Evolutionary conservation across 2,113 vertebrate genomes (phyloP), one percentile per base, ranked within the genome.

Genomic region (Silurus asotus): DNA sequence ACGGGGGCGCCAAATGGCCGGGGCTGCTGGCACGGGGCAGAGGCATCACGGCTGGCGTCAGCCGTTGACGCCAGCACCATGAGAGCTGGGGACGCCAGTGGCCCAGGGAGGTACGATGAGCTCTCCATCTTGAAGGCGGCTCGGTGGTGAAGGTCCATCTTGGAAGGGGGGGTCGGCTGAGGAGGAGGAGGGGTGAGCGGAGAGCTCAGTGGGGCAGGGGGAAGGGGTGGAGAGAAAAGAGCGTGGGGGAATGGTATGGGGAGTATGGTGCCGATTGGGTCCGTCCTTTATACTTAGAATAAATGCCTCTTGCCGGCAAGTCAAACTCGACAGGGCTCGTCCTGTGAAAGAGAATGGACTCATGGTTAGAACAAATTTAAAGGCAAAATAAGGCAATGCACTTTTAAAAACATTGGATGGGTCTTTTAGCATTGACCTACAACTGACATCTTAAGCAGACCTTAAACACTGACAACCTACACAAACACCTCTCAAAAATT

Each of bases 61-160:
- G 98, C 98, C 0, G 98, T 99, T 76, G 98, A 99, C 4, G 98
- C 98, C n/a, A 99, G 94, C 86, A 99, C 98, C 98, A 99, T 99
- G 88, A 99, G 94, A 6, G 98, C 98, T 6, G 98, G 98, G 61
- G 98, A 99, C 65, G 98, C 97, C 94, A 99, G 92, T 0, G 98
- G 98, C 91, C 99, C 99, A 93, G 98, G 98, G 90, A 99, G 96
- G 89, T 99, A 99, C 93, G 98, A 98, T 88, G 98, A 99, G 94
- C 96, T 99, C 96, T 99, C 98, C 98, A 99, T 99, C 95, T 99
- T 99, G 96, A 99, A 99, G 84, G 98, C 97, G 90, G 98, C 98
- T 94, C 98, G 95, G 95, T 99, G 95, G 95, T 99, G 98, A 94
- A 99, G 97, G 96, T 99, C 98, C 98, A 99, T 99, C 72, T 88